Evolutionary conservation across 1,140 invertebrate species (phyloP).

Genomic region (Caenorhabditis brenneri): DNA sequence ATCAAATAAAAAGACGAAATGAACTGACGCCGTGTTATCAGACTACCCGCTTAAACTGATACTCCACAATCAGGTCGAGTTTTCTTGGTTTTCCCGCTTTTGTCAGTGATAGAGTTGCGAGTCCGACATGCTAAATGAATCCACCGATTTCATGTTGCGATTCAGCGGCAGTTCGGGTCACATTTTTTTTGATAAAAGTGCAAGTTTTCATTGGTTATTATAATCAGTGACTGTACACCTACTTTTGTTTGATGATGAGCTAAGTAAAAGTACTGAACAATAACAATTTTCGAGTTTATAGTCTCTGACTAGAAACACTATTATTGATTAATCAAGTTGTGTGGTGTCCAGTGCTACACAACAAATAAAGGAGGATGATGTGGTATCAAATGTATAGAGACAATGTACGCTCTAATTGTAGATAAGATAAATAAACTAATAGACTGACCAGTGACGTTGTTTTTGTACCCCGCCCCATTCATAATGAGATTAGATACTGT

Average conservation of each 20-base stretch:
- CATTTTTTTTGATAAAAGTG: background rate
- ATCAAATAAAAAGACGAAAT: constrained; percentile 38
- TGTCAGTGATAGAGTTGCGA: constrained; percentile 20
- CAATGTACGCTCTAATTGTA: constrained; percentile 6
- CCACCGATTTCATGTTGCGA: background rate
- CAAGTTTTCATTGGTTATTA: background rate
- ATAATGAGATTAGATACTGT: background rate
- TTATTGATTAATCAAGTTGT: background rate
- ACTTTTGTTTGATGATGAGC: background rate
- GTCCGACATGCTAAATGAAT: background rate
- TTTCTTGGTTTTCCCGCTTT: constrained; percentile 21
- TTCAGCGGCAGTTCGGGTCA: background rate
- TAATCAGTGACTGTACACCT: background rate
- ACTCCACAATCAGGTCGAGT: constrained; percentile 12
- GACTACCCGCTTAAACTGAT: constrained; percentile 2
- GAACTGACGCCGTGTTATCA: constrained; percentile 13
- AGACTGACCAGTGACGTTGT: background rate
- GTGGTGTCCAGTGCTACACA: background rate
- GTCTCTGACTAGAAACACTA: constrained; percentile 9
- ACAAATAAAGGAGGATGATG: constrained; percentile 17
- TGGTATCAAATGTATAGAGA: background rate
- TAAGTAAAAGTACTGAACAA: background rate
- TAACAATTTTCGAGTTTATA: background rate
- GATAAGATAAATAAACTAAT: constrained; percentile 17
- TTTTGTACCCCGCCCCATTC: background rate